phyloP scores from a whole-genome alignment of 2,888 invertebrate species.

The Habroteleia sp. region DNA sequence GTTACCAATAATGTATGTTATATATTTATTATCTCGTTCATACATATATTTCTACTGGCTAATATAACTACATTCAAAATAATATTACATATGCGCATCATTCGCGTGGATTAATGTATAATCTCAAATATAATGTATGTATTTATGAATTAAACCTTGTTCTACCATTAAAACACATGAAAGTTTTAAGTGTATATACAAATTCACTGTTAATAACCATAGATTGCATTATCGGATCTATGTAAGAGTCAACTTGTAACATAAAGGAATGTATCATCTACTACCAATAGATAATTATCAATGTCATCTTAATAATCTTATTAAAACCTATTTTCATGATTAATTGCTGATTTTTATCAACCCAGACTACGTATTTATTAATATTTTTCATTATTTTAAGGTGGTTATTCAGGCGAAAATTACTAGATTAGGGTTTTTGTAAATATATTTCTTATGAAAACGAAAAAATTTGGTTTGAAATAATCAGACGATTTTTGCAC shows the following conservation, averaged over 20 bases:
- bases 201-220: conserved; percentile 46
- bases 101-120: conserved; percentile 36
- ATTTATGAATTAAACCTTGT: conserved; percentile 37
- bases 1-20: conserved; percentile 21
- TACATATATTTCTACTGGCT: conserved; percentile 34
- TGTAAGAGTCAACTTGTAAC: conserved; percentile 41
- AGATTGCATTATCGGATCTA: conserved; percentile 38
- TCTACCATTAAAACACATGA: conserved; percentile 35
- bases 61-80: conserved; percentile 26
- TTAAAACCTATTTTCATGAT: conserved; percentile 56
- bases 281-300: conserved; percentile 32
- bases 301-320: conserved; percentile 49
- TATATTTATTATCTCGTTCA: conserved; percentile 19
- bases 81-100: conserved; percentile 36
- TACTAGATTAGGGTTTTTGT: too few relatives aligned
- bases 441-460: too few relatives aligned
- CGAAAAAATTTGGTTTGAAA: too few relatives aligned
- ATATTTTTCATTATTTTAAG: background rate
- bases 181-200: conserved; percentile 52
- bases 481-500: too few relatives aligned
- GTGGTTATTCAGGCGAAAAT: too few relatives aligned
- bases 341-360: conserved; percentile 13
- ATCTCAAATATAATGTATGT: conserved; percentile 28
- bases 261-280: conserved; percentile 37
- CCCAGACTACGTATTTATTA: background rate